phyloP scores from a whole-genome alignment of 2,113 vertebrate species.

The Cranoglanis bouderius region DNA sequence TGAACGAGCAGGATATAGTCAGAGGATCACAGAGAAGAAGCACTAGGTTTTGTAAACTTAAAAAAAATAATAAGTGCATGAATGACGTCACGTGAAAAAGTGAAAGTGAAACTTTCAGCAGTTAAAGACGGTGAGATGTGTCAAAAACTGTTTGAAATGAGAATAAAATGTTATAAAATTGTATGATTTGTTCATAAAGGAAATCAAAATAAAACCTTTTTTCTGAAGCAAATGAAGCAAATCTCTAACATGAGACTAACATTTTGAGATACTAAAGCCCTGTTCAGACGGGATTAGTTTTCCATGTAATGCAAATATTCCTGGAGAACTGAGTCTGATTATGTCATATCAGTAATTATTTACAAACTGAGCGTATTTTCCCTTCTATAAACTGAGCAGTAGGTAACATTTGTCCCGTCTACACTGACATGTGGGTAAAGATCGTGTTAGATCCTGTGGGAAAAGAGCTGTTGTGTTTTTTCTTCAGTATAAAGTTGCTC shows the following conservation, averaged over 20 bases:
- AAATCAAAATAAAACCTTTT: not conserved
- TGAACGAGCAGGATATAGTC: not conserved
- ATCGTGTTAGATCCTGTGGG: too few species aligned
- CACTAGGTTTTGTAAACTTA: too few species aligned
- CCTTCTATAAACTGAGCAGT: not conserved
- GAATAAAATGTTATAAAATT: not conserved
- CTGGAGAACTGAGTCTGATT: not conserved
- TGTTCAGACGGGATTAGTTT: not conserved
- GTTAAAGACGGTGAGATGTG: not conserved
- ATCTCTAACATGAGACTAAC: not conserved
- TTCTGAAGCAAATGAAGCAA: not conserved
- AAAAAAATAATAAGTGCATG: too few species aligned
- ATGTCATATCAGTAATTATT: not conserved
- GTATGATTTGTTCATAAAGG: not conserved
- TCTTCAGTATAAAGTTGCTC: not conserved
- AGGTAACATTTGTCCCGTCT: too few species aligned
- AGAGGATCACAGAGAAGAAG: not conserved
- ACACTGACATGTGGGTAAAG: too few species aligned
- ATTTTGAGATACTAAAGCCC: not conserved
- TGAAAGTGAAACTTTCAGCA: not conserved
- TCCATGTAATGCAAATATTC: not conserved
- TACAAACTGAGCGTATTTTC: not conserved
- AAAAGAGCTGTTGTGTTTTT: not conserved
- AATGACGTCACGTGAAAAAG: not conserved
- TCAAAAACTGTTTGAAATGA: not conserved